Percentiles rank a stretch among this genome's conserved stretches.
These are phyloP conservation scores for Chromis chromis DNA, from an alignment of 2,797 vertebrate species.

Conservation along the genomic window DNA sequence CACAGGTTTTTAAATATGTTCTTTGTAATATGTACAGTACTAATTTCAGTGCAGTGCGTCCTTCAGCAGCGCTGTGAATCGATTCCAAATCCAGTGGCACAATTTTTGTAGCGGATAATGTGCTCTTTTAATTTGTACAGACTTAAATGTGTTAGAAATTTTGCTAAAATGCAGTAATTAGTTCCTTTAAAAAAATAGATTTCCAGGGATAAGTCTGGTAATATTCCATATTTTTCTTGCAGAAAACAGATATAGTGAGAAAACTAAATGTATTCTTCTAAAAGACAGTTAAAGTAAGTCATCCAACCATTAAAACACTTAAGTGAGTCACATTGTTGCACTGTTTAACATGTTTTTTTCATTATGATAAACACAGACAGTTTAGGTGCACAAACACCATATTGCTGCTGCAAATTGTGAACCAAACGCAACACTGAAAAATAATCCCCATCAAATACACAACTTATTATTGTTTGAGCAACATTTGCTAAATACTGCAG, in stretches of 20 bases:
- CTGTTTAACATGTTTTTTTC: no score
- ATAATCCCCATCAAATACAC: no score
- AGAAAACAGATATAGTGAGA: neutral
- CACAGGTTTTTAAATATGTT: conserved; percentile 39
- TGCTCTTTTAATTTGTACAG: neutral
- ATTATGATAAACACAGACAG: no score
- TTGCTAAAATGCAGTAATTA: neutral
- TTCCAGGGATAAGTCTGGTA: neutral
- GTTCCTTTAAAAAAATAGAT: neutral
- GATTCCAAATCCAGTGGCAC: neutral
- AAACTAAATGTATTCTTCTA: neutral
- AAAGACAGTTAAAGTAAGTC: neutral
- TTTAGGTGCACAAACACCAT: no score
- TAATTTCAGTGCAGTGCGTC: conserved; percentile 15
- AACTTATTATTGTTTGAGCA: no score
- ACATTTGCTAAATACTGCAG: no score
- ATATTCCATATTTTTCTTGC: neutral
- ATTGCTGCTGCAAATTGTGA: no score
- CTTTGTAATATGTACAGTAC: conserved; percentile 16
- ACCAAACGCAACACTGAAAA: no score
- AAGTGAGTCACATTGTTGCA: no score
- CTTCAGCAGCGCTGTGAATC: conserved; percentile 21
- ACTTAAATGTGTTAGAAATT: neutral
- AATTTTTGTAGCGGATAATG: neutral
- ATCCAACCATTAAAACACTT: neutral